phyloP scores from a whole-genome alignment of 2,113 vertebrate genomes.

The Anoplopoma fimbria region DNA sequence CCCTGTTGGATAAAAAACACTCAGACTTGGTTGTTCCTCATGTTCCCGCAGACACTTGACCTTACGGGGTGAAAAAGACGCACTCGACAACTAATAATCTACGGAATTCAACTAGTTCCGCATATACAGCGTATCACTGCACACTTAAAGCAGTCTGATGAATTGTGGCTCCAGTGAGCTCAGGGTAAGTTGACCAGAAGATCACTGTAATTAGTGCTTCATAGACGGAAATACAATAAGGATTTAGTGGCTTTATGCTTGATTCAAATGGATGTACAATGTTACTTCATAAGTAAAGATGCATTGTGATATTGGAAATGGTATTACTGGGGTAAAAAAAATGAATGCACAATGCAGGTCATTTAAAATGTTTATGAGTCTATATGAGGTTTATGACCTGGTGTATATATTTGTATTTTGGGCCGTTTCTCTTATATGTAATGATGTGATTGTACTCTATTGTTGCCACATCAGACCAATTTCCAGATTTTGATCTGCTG shows the following conservation, averaged over 20 bases:
- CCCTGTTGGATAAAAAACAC: conserved; percentile 23
- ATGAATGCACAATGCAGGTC: too few species aligned
- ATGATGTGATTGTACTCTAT: neutral
- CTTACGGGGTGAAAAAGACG: conserved; percentile 23
- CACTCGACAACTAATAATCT: conserved; percentile 51
- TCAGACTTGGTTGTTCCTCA: conserved; percentile 36
- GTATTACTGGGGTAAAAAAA: neutral
- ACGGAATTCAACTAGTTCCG: conserved; percentile 30
- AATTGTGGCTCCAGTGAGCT: neutral
- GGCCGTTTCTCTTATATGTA: neutral
- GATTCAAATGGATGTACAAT: neutral
- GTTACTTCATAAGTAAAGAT: conserved; percentile 15
- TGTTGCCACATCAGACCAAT: neutral
- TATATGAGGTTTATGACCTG: neutral
- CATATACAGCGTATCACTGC: neutral
- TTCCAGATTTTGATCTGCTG: neutral
- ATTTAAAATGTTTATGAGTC: neutral
- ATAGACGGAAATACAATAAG: conserved; percentile 25
- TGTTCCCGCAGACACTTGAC: conserved; percentile 63
- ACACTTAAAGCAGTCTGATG: neutral
- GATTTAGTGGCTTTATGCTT: neutral
- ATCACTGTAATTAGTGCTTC: conserved; percentile 40
- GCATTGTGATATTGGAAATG: neutral
- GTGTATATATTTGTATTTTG: neutral
- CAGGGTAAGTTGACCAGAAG: neutral